Base-by-base conservation (phyloP, 2,113 vertebrate species). In the Poicephalus meyeri region DNA sequence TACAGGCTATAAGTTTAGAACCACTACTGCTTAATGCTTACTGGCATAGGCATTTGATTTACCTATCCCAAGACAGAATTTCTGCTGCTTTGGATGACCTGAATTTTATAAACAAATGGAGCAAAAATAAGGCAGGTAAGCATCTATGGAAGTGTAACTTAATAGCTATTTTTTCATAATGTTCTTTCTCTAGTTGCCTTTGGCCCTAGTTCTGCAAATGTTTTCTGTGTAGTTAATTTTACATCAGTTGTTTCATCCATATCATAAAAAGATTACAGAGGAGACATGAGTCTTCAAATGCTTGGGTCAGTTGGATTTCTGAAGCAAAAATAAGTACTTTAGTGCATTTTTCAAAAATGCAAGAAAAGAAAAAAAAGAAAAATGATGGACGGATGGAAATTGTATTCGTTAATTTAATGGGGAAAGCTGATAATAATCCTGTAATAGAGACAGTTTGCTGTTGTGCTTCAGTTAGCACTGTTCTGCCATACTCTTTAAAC, bases 1-100 rank as follows among this genome's bases (percentile, higher is more conserved):
- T 84, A 55, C 95, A 98, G 98, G 96, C 97, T 94, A 97, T 98
- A 95, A 92, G 44, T 29, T 95, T 97, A 89, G 98, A 99, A 95
- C 97, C 98, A 65, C 77, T 93, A 60, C 94, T 98, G 50, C 95
- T 98, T 80, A 96, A 98, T 97, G 98, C 97, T 60, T 98, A 98
- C 91, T 98, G 98, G 97, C 98, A 98, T 37, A 97, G 98, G 37
- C 98, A 98, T 96, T 97, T 98, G 80, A 96, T 98, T 97, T 98
- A 98, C 91, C 93, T 98, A 91, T 98, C 98, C 90, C 97, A 98
- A 97, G 96, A 96, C 15, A 98, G 95, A 96, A 95, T 82, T 83
- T 84, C 66, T 86, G 97, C 91, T 74, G 98, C 98, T 91, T 96
- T 98, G 88, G 80, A 97, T 88, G 98, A 98, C 74, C 96, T 98